Evolutionary conservation across 1,140 invertebrate genomes (phyloP), one percentile per base, ranked within the genome.

Genomic region (Drosophila malerkotliana): DNA sequence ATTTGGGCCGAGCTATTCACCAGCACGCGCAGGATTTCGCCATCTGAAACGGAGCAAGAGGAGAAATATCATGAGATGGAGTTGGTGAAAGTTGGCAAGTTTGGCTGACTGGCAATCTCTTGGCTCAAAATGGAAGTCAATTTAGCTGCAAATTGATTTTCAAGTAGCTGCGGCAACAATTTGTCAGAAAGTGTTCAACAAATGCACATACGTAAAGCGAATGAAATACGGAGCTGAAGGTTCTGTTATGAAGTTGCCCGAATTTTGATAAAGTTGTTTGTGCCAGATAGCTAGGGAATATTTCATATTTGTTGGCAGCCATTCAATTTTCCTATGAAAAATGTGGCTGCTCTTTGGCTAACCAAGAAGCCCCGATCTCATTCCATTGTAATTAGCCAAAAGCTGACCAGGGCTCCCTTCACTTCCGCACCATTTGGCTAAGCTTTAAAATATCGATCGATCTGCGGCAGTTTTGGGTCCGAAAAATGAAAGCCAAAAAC

Each of bases 1-100:
- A 94, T 92, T 72, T 93, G 93, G 18, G 93, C 93, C 62, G 93
- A 92, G 48, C 93, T 93, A 51, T 93, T 93, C 37, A 93, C 92
- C 26, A 94, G 90, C 3, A 93, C 92, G 41, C 90, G 85, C 60
- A 92, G 57, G 48, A 90, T 85, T 67, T 90, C 90, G 37, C 91
- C 91, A 90, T 92, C 91, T 92, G 74, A 30, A 83, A 28, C 1
- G 53, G 1, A 47, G 1, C 1, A 49, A 37, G 18, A 12, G 54
- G 10, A 32, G 26, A 51, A 58, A 54, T 32, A 53, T 28, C 14
- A 32, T 57, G n/a, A 69, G 52, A 56, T 57, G 30, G 21, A 47
- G 61, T 39, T n/a, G 28, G 0, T n/a, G 32, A n/a, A 57, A 71
- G 44, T 56, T 69, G 14, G 18, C 26, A 34, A 67, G 63, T 64